Base-by-base conservation (phyloP, 2,888 invertebrate genomes). In the Andricus quercusramuli region DNA sequence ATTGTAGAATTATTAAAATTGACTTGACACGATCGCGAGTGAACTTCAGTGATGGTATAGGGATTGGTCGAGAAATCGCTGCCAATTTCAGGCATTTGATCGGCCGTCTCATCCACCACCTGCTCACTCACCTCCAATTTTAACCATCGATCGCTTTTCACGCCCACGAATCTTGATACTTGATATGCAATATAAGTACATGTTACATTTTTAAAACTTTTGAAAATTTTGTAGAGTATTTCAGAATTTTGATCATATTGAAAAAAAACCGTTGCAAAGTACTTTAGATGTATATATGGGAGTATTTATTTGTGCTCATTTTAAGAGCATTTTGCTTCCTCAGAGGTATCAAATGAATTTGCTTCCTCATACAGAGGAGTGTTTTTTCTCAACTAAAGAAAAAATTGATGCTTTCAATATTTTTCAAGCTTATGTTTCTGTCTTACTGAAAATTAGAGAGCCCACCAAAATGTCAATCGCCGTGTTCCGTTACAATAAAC, bases 1-100 rank as follows among this genome's bases (percentile, higher is more conserved):
- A 88, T 88, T 80, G 67, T 67, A 81, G 85, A 88, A 88, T 88
- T 89, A 90, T 89, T 90, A 89, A 90, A 90, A 89, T 90, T 88
- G 89, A 90, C 89, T 86, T 77, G 84, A 78, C 85, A 68, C 64
- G 68, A 44, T 74, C 20, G 62, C 82, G 76, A 66, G 82, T 47
- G 47, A 78, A 80, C 56, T 65, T 62, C 79, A 80, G 66, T 56
- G 80, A 81, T 79, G 22, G 76, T 37, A 25, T 25, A 29, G 56
- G 74, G 32, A 56, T 74, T 74, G 76, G 78, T 67, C 83, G 84
- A 87, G 86, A 88, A 89, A 90, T 90, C 88, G 90, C 86, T 84
- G 90, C 88, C 87, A 90, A 90, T 90, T 89, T 81, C 67, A 80
- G 82, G 78, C 85, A 83, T 88, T 90, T 90, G 89, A 90, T 90